phyloP scores from a whole-genome alignment of 2,797 vertebrate genomes.

The Ptychadena robeensis region DNA sequence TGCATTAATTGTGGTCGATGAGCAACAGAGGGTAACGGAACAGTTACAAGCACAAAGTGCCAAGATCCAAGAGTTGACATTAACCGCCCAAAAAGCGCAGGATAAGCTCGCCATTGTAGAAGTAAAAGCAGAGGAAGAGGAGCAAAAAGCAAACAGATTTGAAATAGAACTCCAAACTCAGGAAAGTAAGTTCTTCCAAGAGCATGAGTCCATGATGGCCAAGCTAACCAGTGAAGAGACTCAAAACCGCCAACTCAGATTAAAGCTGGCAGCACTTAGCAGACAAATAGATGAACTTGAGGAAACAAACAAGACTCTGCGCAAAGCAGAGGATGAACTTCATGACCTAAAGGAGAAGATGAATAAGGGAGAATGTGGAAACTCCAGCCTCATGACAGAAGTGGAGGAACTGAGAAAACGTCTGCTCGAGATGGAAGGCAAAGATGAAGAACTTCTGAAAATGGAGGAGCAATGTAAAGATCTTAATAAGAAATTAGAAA shows the following conservation, averaged over 20 bases:
- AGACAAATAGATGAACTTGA: conserved; percentile 91
- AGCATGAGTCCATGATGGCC: conserved; percentile 88
- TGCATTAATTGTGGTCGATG: conserved; percentile 93
- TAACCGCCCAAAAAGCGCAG: conserved; percentile 77
- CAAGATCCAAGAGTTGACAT: conserved; percentile 85
- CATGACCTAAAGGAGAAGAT: conserved; percentile 92
- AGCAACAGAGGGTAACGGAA: conserved; percentile 89
- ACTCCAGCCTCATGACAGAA: conserved; percentile 84
- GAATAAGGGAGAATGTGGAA: conserved; percentile 86
- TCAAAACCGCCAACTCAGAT: conserved; percentile 88
- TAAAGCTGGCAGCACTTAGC: conserved; percentile 88
- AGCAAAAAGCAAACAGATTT: conserved; percentile 83
- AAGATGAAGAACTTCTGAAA: conserved; percentile 92
- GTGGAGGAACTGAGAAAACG: conserved; percentile 91
- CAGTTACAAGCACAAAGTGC: conserved; percentile 85
- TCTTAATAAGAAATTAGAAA: conserved; percentile 91
- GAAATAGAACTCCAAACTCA: conserved; percentile 84
- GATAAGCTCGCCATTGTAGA: conserved; percentile 83
- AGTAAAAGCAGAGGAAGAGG: conserved; percentile 82
- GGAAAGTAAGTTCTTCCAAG: conserved; percentile 77
- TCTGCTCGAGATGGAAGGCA: conserved; percentile 94
- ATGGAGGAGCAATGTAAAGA: conserved; percentile 95
- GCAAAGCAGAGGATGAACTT: conserved; percentile 91
- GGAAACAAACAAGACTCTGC: conserved; percentile 90
- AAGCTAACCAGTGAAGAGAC: conserved; percentile 90